Percentiles rank a stretch among this genome's conserved stretches.
phyloP scores from a whole-genome alignment of 2,797 vertebrate genomes.

The Coranthus polyacanthus region DNA sequence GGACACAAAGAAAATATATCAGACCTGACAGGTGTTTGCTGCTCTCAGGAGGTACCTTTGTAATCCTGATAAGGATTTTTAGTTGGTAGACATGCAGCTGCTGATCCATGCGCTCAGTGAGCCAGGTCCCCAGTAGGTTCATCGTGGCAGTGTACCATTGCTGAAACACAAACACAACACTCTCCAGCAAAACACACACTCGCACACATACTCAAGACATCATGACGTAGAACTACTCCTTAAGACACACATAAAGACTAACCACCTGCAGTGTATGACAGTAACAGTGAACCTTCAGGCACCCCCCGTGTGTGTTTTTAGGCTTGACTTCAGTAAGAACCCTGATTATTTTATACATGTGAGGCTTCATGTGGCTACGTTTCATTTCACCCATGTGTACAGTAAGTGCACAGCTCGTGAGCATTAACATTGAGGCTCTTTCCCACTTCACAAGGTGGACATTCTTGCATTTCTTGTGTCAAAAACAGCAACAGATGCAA shows the following conservation, averaged over 20 bases:
- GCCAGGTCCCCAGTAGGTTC: slow-evolving; percentile 98
- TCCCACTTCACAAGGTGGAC: slow-evolving; percentile 9
- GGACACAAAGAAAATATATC: no score
- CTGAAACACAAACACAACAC: slow-evolving; percentile 95
- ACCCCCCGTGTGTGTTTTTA: slow-evolving; percentile 21
- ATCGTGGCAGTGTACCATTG: slow-evolving; percentile 99
- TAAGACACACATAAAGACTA: slow-evolving; percentile 28
- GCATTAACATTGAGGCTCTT: neutral
- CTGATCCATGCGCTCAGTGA: slow-evolving; percentile 99
- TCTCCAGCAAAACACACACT: slow-evolving; percentile 91
- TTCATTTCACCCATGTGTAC: slow-evolving; percentile 23
- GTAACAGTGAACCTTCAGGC: slow-evolving; percentile 17
- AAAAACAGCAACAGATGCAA: slow-evolving; percentile 25
- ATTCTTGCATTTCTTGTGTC: slow-evolving; percentile 33
- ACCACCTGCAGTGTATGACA: slow-evolving; percentile 20
- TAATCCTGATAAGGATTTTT: slow-evolving; percentile 99
- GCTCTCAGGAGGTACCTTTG: slow-evolving; percentile 87
- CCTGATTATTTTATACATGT: neutral
- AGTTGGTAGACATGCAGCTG: slow-evolving; percentile 99
- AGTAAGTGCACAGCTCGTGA: neutral
- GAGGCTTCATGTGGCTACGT: neutral
- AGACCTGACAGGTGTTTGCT: neutral
- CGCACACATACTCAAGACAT: slow-evolving; percentile 73
- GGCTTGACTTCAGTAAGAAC: slow-evolving; percentile 23
- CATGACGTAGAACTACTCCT: slow-evolving; percentile 42